A percentile compares a stretch with the other conserved stretches of the same genome.
These are phyloP conservation scores for Volucella bombylans DNA, from an alignment of 2,888 invertebrate genomes.

Conservation along the genomic window DNA sequence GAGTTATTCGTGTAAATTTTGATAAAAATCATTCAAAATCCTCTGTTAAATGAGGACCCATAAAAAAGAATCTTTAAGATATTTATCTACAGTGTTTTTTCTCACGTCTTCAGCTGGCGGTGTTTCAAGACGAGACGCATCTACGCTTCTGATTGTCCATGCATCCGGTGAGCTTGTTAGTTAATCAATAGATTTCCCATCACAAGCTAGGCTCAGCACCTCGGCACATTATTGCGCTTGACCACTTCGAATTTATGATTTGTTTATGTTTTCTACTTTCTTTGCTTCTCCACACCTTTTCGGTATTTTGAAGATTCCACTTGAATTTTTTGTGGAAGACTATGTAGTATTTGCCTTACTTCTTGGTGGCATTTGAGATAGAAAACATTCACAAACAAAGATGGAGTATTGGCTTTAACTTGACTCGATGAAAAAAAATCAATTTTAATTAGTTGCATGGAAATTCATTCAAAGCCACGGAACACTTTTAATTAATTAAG, in stretches of 20 bases:
- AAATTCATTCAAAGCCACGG: slow-evolving; percentile 47
- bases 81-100: slow-evolving; percentile 53
- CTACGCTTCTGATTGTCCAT: slow-evolving; percentile 4
- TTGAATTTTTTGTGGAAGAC: not conserved
- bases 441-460: slow-evolving; percentile 14
- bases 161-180: slow-evolving; percentile 48
- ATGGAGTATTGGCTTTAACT: not conserved
- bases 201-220: slow-evolving; percentile 33
- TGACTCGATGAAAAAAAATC: not conserved
- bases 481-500: slow-evolving; percentile 43
- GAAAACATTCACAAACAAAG: slow-evolving; percentile 45
- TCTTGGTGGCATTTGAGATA: slow-evolving; percentile 1
- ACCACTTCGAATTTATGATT: slow-evolving; percentile 66
- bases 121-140: slow-evolving; percentile 48
- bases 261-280: slow-evolving; percentile 61
- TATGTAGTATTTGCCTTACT: slow-evolving; percentile 39
- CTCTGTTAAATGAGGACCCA: slow-evolving; percentile 67
- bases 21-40: slow-evolving; percentile 63
- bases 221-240: slow-evolving; percentile 57
- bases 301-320: slow-evolving; percentile 1
- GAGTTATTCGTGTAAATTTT: slow-evolving; percentile 55
- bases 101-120: slow-evolving; percentile 40
- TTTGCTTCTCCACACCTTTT: slow-evolving; percentile 7
- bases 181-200: slow-evolving; percentile 62
- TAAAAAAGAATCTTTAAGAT: slow-evolving; percentile 61